phyloP scores from a whole-genome alignment of 2,888 invertebrate species.

The Athetis lepigone region DNA sequence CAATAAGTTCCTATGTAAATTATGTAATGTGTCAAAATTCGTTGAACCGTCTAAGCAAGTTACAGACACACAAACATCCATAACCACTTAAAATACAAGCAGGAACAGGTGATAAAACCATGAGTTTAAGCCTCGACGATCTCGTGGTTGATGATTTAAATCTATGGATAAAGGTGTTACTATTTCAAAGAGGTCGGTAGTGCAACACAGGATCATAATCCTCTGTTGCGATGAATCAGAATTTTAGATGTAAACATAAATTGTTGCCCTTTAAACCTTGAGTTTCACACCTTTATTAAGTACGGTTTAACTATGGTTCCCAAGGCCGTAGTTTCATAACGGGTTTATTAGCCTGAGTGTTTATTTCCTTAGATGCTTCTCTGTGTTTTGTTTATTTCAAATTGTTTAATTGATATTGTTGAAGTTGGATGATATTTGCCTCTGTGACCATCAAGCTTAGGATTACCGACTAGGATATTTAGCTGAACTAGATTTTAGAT shows the following conservation, averaged over 20 bases:
- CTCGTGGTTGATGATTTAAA: slow-evolving; percentile 50
- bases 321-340: too few species aligned
- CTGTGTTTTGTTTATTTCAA: too few species aligned
- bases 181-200: slow-evolving; percentile 24
- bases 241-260: slow-evolving; percentile 44
- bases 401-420: too few species aligned
- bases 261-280: neutral
- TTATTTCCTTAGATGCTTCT: slow-evolving; percentile 23
- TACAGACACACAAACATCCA: neutral
- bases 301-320: too few species aligned
- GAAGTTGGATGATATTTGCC: too few species aligned
- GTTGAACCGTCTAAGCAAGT: neutral
- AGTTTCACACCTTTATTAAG: too few species aligned
- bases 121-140: slow-evolving; percentile 43
- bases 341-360: too few species aligned
- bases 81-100: neutral
- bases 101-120: slow-evolving; percentile 54
- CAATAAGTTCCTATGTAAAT: too few species aligned
- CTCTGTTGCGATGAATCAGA: slow-evolving; percentile 18
- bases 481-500: too few species aligned
- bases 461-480: too few species aligned
- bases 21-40: neutral
- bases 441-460: too few species aligned
- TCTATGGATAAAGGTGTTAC: slow-evolving; percentile 34
- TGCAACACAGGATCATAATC: too few species aligned